Evolutionary conservation across 2,888 invertebrate genomes (phyloP), one percentile per base, ranked within the genome.

Genomic region (Corythucha ciliata): DNA sequence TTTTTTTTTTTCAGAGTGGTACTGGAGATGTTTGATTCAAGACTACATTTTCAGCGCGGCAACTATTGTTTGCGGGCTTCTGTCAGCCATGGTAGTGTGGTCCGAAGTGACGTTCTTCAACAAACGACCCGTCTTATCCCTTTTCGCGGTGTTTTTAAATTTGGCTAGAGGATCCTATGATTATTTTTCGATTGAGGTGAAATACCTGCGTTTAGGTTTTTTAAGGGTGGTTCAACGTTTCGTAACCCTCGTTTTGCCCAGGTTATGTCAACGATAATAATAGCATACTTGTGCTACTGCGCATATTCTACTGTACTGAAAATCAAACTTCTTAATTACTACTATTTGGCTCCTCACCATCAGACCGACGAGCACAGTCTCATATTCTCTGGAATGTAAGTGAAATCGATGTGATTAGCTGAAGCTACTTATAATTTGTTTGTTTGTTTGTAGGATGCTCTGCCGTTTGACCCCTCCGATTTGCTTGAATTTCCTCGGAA

Each of bases 301-400:
- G 94, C 98, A 2, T 98, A 94, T 70, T 97, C 92, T 21, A 98
- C 97, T 0, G 88, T 99, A 33, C 81, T 99, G 62, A 91, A 94
- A 70, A 91, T 99, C 61, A 79, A 92, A 47, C 80, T 99, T 25
- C 77, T 98, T 39, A 97, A 97, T 72, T 79, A 96, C 60, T 98
- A 97, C 72, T 96, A 97, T 68, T 72, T 99, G 60, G 96, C 97
- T 4, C 89, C 94, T 0, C 87, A 96, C 67, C 97, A 98, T 69
- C 92, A 93, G 71, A 99, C 98, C 6, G 94, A 97, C 67, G 97
- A 97, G 67, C 94, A 98, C 73, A 94, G 93, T 67, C 79, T 99
- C 56, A 91, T 99, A 65, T 96, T 99, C 73, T 91, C 92, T 61
- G 98, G 98, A 51, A 96, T 97, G 97, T 63, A 57, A 59, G 61